Evolutionary conservation across 2,797 vertebrate genomes (phyloP).

Genomic region (Sebastes oblongus): DNA sequence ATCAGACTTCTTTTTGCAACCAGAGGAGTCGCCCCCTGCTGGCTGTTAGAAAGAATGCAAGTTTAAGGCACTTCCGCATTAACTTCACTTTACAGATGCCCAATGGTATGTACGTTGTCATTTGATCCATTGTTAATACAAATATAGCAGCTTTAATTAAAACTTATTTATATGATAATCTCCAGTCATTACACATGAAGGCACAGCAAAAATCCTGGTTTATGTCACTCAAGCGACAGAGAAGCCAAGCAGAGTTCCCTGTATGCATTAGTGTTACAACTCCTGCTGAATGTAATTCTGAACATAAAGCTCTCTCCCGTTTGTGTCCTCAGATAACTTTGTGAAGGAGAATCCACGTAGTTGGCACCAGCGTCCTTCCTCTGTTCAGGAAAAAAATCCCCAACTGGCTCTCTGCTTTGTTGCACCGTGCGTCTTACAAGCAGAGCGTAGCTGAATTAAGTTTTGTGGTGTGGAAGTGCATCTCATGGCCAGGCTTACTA

Average conservation of each 20-base stretch:
- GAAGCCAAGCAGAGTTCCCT: slow-evolving; percentile 7
- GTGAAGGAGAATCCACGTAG: slow-evolving; percentile 33
- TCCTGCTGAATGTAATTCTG: slow-evolving; percentile 30
- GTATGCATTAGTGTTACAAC: slow-evolving; percentile 18
- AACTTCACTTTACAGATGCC: no score
- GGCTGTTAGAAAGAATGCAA: no score
- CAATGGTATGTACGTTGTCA: neutral
- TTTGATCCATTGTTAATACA: neutral
- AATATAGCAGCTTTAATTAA: neutral
- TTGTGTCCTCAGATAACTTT: slow-evolving; percentile 60
- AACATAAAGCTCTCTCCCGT: slow-evolving; percentile 3
- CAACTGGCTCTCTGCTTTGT: slow-evolving; percentile 59
- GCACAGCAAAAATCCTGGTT: neutral
- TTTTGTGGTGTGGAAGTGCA: slow-evolving; percentile 48
- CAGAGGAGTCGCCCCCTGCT: no score
- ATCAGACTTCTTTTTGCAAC: no score
- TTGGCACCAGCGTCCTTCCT: slow-evolving; percentile 14
- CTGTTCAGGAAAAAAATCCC: slow-evolving; percentile 46
- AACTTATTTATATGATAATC: neutral
- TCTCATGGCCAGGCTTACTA: slow-evolving; percentile 49
- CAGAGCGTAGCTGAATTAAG: slow-evolving; percentile 48
- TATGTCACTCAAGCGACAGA: neutral
- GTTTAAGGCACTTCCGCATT: no score
- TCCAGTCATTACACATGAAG: neutral
- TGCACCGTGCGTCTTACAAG: slow-evolving; percentile 28